Evolutionary conservation across 2,113 vertebrate genomes (phyloP), one percentile per base, ranked within the genome.

Genomic region (Equus przewalskii): DNA sequence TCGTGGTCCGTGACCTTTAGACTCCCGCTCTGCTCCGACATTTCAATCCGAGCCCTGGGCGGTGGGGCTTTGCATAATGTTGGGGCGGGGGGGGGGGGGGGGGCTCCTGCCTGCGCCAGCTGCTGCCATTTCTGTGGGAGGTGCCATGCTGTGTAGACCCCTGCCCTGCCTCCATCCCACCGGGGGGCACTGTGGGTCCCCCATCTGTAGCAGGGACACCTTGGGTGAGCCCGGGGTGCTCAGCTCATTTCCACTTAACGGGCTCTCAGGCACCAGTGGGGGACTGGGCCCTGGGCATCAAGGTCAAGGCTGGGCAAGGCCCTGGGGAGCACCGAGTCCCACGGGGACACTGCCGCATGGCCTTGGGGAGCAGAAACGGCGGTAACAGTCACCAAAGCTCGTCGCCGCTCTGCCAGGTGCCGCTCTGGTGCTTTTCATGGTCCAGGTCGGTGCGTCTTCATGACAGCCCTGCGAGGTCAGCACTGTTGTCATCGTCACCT

Each of bases 311-410:
- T 7, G 15, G 26, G 15, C 8, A 46, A 67, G 18, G 88, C 30
- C 21, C 16, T 16, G 19, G 51, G 70, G 69, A 11, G 41, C 5
- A 0, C 2, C 41, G 41, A 30, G 70, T 24, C 51, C n/a, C 21
- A 0, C 0, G 10, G 49, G 41, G 64, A 26, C 1, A 0, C 3
- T 9, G 54, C 44, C 0, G 2, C 9, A 0, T 14, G 18, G 10
- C 7, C 24, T 5, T 1, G n/a, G 49, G 1, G 16, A 64, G 7
- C 16, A 6, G 41, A 33, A 0, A 2, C 2, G 6, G 56, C 0
- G 13, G 36, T 8, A 2, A 18, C 60, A 33, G 1, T 30, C 13
- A 4, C 78, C 3, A 2, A 16, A 49, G 60, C 28, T 13, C 8
- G 4, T 21, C 0, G 7, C 79, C 21, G 22, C 44, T 6, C 58